Conservation (phyloP, 53 echinoderm and acorn worm species). For the Arbacia lixula region DNA sequence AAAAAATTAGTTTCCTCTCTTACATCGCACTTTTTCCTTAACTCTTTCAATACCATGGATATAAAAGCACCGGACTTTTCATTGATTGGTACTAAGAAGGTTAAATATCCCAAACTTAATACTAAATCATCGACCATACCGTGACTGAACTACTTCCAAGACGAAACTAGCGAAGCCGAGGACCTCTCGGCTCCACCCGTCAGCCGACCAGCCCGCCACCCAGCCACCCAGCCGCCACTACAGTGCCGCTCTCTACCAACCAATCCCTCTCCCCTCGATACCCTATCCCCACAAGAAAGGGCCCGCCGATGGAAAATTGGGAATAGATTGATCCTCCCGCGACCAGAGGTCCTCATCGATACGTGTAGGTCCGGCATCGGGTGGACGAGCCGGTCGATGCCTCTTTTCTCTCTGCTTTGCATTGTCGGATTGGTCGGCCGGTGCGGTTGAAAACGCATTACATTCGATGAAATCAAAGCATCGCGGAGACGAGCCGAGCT, state of each 20-base stretch:
- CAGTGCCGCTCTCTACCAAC: background rate
- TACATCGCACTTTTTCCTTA: too few species aligned
- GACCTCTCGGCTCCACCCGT: too few species aligned
- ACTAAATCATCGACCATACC: too few species aligned
- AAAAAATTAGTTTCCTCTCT: too few species aligned
- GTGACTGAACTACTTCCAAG: too few species aligned
- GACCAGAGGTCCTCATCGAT: conserved; percentile 35
- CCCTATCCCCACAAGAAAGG: conserved; percentile 44
- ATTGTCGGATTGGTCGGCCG: background rate
- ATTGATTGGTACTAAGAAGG: too few species aligned
- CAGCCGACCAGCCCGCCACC: too few species aligned
- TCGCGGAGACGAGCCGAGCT: background rate
- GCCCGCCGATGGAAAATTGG: conserved; percentile 19
- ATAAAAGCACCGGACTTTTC: too few species aligned
- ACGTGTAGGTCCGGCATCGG: conserved; percentile 47
- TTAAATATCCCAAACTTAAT: too few species aligned
- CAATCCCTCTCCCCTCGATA: conserved; percentile 12
- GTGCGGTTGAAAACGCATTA: conserved; percentile 22
- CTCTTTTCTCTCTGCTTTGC: conserved; percentile 6
- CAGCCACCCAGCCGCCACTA: background rate
- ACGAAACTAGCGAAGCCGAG: too few species aligned
- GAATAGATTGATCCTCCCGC: conserved; percentile 38
- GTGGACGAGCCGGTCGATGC: conserved; percentile 23
- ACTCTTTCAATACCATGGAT: too few species aligned
- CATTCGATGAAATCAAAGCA: conserved; percentile 42